Evolutionary conservation across 53 echinoderm and acorn worm species (phyloP).

Genomic region (Crossaster papposus): DNA sequence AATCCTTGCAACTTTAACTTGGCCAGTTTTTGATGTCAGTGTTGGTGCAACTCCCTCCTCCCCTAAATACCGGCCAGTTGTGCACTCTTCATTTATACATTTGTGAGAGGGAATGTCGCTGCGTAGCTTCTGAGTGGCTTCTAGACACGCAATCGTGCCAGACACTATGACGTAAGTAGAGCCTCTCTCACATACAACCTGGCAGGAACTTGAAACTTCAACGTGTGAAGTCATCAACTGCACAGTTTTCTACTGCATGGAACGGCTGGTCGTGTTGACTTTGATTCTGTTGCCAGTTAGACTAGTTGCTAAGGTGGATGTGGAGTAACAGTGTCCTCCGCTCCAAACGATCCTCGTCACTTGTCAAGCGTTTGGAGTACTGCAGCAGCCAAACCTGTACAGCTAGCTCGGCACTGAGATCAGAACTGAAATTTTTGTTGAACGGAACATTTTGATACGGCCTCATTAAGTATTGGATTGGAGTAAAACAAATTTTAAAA

Average conservation of each 20-base stretch:
- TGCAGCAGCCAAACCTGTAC: background rate
- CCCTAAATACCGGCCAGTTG: conserved; percentile 21
- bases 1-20: background rate
- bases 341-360: background rate
- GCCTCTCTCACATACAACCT: background rate
- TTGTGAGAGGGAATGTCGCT: background rate
- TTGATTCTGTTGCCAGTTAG: background rate
- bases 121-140: background rate
- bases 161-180: background rate
- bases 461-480: background rate
- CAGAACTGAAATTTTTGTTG: background rate
- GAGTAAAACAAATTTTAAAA: background rate
- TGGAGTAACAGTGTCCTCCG: background rate
- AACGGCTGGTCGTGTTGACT: background rate
- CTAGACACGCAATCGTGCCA: conserved; percentile 12
- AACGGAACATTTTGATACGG: background rate
- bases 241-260: background rate
- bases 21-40: background rate
- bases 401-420: background rate
- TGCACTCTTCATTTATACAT: conserved; percentile 29
- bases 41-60: background rate
- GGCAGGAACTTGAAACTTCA: conserved; percentile 19
- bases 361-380: background rate
- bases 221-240: background rate
- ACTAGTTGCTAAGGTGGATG: background rate